Evolutionary conservation across 2,888 invertebrate genomes (phyloP).

Genomic region (Chironomus tentans): DNA sequence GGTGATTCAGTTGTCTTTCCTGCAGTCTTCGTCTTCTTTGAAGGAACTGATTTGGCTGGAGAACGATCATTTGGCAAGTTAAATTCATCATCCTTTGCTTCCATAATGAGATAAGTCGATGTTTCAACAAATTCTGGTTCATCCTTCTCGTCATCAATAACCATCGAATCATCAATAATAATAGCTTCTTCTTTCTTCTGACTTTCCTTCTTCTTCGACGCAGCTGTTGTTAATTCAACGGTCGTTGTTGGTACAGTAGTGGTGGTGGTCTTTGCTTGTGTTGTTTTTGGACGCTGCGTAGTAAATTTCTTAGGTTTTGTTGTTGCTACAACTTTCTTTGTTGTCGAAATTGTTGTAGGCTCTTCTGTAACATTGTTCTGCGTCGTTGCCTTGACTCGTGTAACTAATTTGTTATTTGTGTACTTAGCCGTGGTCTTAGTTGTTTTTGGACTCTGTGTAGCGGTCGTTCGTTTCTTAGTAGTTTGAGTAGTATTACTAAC

Average conservation of each 20-base stretch:
- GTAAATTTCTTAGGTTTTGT: slow-evolving; percentile 48
- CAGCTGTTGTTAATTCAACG: slow-evolving; percentile 27
- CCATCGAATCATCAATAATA: slow-evolving; percentile 33
- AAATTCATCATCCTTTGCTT: slow-evolving; percentile 32
- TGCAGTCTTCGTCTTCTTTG: slow-evolving; percentile 30
- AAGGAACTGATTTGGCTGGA: slow-evolving; percentile 28
- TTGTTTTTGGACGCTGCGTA: slow-evolving; percentile 51
- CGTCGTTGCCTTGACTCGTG: slow-evolving; percentile 3
- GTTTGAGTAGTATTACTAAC: slow-evolving; percentile 27
- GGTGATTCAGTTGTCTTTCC: slow-evolving; percentile 24
- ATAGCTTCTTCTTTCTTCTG: slow-evolving; percentile 36
- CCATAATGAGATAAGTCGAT: slow-evolving; percentile 31
- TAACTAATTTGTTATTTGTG: not conserved
- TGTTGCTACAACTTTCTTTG: slow-evolving; percentile 45
- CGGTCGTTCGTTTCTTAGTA: slow-evolving; percentile 31
- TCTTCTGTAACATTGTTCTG: slow-evolving; percentile 45
- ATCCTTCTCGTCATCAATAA: slow-evolving; percentile 44
- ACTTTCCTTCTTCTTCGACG: not conserved
- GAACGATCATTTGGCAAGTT: slow-evolving; percentile 32
- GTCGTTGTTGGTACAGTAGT: slow-evolving; percentile 33
- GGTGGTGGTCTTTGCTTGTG: slow-evolving; percentile 30
- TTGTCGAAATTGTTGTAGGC: slow-evolving; percentile 44
- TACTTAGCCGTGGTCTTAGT: slow-evolving; percentile 26
- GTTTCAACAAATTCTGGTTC: slow-evolving; percentile 23
- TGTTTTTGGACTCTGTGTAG: slow-evolving; percentile 29